Percentiles rank a stretch among this genome's conserved stretches.
Evolutionary conservation across 1,140 invertebrate species (phyloP).

Genomic region (Leptinotarsa undecemlineata): DNA sequence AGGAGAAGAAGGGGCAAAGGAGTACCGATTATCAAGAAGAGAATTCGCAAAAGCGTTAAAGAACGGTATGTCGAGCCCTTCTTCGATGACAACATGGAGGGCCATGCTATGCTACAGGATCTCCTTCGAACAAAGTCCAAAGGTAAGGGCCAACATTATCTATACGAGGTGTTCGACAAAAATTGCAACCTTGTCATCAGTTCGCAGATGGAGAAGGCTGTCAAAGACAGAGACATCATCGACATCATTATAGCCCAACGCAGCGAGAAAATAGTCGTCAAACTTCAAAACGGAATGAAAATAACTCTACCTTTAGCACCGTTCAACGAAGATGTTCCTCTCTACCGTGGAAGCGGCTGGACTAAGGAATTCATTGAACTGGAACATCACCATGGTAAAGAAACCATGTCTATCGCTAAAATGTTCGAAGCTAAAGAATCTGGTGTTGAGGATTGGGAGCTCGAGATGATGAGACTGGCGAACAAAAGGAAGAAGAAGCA

Average conservation of each 20-base stretch:
- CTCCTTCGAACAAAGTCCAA: conserved; percentile 57
- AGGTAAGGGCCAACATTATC: conserved; percentile 47
- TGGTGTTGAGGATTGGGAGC: conserved; percentile 63
- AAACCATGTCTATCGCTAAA: conserved; percentile 66
- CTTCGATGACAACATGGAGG: conserved; percentile 68
- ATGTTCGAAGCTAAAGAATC: conserved; percentile 78
- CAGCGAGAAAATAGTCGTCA: conserved; percentile 71
- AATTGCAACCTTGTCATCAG: conserved; percentile 75
- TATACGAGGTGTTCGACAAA: conserved; percentile 71
- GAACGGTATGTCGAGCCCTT: conserved; percentile 67
- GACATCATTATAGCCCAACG: conserved; percentile 76
- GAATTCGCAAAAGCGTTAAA: conserved; percentile 64
- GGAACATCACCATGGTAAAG: conserved; percentile 60
- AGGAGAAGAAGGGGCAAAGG: conserved; percentile 59
- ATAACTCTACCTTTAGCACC: conserved; percentile 71
- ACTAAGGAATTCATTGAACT: conserved; percentile 64
- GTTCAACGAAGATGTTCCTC: conserved; percentile 62
- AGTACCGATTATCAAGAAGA: conserved; percentile 62
- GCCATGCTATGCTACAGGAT: conserved; percentile 62
- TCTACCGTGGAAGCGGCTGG: conserved; percentile 67
- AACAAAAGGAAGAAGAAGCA: conserved; percentile 53
- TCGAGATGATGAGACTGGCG: conserved; percentile 52
- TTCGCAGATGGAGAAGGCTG: conserved; percentile 72
- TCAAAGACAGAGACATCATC: conserved; percentile 74
- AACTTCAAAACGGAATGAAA: conserved; percentile 69